These are phyloP conservation scores for Rattus rattus DNA, from an alignment of 2,113 vertebrate genomes.

Conservation along the genomic window DNA sequence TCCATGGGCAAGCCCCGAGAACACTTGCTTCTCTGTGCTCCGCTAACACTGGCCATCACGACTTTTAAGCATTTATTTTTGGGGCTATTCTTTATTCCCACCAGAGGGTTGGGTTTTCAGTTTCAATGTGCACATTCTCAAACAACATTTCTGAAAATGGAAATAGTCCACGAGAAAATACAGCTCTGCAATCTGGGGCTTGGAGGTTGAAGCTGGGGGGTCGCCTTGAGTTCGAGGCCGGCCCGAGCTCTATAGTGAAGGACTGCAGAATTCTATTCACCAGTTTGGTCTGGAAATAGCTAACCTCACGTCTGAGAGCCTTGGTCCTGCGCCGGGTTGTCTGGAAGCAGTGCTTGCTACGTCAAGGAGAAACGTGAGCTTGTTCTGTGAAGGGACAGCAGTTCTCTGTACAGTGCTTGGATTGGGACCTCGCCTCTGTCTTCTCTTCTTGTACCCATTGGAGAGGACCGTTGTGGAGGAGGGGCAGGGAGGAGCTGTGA, in stretches of 20 bases:
- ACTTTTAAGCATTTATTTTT: neutral
- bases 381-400: neutral
- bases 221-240: no score
- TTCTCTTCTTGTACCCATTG: neutral
- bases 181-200: no score
- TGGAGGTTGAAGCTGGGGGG: no score
- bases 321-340: rapidly evolving
- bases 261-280: neutral
- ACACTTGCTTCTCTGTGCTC: neutral
- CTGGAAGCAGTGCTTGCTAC: rapidly evolving
- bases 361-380: rapidly evolving
- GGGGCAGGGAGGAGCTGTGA: neutral
- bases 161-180: no score
- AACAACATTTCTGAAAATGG: no score
- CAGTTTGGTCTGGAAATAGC: neutral
- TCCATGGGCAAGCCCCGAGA: rapidly evolving
- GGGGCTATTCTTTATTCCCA: neutral
- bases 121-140: no score
- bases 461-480: rapidly evolving
- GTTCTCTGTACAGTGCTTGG: neutral
- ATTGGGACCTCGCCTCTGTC: rapidly evolving
- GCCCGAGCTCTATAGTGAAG: neutral
- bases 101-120: no score
- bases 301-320: neutral
- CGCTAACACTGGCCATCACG: rapidly evolving